Percentiles rank a stretch among this genome's conserved stretches.
Evolutionary conservation across 2,888 invertebrate species (phyloP).

Genomic region (Chironomus riparius): DNA sequence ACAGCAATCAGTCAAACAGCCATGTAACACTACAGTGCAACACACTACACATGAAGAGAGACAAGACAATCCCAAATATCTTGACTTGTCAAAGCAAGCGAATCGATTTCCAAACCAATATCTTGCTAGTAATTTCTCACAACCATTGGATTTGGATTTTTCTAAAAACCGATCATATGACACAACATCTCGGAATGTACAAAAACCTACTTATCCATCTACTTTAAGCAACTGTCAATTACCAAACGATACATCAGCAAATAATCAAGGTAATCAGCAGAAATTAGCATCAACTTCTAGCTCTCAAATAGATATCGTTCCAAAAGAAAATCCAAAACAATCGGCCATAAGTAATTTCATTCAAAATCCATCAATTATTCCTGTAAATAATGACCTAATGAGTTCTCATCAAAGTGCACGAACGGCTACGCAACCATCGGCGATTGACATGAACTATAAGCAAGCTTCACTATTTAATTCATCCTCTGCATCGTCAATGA

Average conservation of each 20-base stretch:
- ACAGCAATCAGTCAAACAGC: not conserved
- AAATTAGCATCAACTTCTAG: not conserved
- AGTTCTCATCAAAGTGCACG: not conserved
- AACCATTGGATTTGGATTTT: not conserved
- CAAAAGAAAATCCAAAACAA: not conserved
- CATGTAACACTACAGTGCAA: not conserved
- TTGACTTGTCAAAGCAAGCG: conserved; percentile 16
- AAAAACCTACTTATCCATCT: not conserved
- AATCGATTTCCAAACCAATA: not conserved
- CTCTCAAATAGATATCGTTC: too few species aligned
- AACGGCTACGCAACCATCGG: not conserved
- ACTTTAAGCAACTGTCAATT: not conserved
- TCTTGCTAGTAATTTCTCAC: not conserved
- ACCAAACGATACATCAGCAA: not conserved
- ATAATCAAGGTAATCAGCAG: not conserved
- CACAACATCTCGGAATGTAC: not conserved
- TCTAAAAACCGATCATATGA: not conserved
- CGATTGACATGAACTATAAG: conserved; percentile 20
- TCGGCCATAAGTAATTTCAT: not conserved
- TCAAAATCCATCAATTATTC: not conserved
- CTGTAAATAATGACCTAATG: not conserved
- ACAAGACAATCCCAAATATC: not conserved
- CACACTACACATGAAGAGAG: not conserved
- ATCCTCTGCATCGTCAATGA: conserved; percentile 20
- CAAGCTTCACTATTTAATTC: conserved; percentile 4